These are phyloP conservation scores for Salticus scenicus DNA, from an alignment of 2,888 invertebrate species.

Conservation along the genomic window DNA sequence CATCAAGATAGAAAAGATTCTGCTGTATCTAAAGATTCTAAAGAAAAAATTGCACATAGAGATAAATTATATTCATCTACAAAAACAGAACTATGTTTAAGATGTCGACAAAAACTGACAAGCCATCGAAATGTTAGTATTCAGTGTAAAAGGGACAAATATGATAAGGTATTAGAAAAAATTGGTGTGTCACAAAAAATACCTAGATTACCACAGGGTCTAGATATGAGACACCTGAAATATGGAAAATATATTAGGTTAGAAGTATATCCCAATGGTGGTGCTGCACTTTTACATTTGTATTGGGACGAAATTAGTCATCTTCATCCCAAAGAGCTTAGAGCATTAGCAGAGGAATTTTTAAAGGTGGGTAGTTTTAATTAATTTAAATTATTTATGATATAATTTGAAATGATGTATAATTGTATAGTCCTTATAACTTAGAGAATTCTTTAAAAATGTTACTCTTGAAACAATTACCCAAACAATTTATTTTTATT, in stretches of 20 bases:
- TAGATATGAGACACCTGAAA: conserved; percentile 72
- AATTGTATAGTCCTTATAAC: no score
- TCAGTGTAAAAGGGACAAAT: conserved; percentile 67
- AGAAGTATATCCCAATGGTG: conserved; percentile 95
- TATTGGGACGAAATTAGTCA: conserved; percentile 92
- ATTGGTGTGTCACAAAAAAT: conserved; percentile 70
- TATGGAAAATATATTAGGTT: conserved; percentile 83
- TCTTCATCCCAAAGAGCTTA: conserved; percentile 81
- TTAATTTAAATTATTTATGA: no score
- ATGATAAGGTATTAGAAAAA: conserved; percentile 59
- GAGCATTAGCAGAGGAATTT: conserved; percentile 89
- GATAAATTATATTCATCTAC: neutral
- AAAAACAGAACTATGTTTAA: conserved; percentile 49
- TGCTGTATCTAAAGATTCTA: neutral
- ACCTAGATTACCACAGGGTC: conserved; percentile 70
- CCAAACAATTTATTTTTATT: no score
- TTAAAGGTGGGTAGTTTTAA: conserved; percentile 81
- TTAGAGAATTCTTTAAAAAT: no score
- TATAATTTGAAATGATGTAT: no score
- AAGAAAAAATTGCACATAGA: neutral
- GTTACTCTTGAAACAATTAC: no score
- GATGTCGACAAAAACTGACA: conserved; percentile 57
- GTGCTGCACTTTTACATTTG: conserved; percentile 91
- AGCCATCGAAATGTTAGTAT: conserved; percentile 68
- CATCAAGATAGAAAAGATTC: conserved; percentile 18